Evolutionary conservation across 1,140 invertebrate genomes (phyloP), one percentile per base, ranked within the genome.

Genomic region (Temnothorax nylanderi): DNA sequence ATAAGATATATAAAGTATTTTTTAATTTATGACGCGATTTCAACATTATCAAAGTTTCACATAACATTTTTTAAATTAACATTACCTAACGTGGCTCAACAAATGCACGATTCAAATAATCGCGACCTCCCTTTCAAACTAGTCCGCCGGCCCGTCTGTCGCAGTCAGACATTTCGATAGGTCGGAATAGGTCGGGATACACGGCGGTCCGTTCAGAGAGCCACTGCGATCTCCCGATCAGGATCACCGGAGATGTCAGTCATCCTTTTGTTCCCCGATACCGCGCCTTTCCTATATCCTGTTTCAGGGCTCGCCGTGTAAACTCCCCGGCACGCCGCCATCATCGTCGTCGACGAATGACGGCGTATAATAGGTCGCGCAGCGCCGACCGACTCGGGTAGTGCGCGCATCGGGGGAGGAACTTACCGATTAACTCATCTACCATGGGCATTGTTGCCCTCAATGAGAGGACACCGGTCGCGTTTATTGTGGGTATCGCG

Each of bases 351-450:
- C 58, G 89, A 74, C 60, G 74, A 76, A 81, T 85, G 88, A 86
- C 67, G 75, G 60, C 76, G 84, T 85, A 94, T 92, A 95, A 94
- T 94, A 85, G 93, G 92, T 90, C 91, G 90, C 91, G 92, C 93
- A 92, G 91, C 93, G 92, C 11, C 49, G 32, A 34, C 77, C 90
- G 88, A 93, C 90, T 93, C 91, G 88, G 92, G 88, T 77, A 80
- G 64, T 58, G 64, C 21, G 64, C 90, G 89, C 89, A 89, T 92
- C 86, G 86, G 86, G 65, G 90, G 93, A 95, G 95, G 95, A 95
- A 95, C 94, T 95, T 94, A 90, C 91, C 95, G 94, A 95, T 95
- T 95, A 95, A 95, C 94, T 95, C 94, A 95, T 95, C 94, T 95
- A 94, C 92, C 89, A 86, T 88, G 87, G 88, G 93, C 93, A 95